phyloP scores from a whole-genome alignment of 2,888 invertebrate species.

The Stenoptilia bipunctidactyla region DNA sequence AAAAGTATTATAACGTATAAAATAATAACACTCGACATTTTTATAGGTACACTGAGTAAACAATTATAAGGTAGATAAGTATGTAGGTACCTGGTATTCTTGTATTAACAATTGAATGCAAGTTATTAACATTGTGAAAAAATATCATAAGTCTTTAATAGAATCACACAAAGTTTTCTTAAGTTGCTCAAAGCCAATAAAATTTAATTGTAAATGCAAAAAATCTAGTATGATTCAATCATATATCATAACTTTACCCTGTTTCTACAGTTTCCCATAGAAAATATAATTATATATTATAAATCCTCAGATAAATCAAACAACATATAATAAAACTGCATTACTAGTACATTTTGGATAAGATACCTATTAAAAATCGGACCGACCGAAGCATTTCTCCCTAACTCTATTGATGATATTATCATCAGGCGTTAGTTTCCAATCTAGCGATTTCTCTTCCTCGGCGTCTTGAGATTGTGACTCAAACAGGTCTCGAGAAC shows the following conservation, averaged over 20 bases:
- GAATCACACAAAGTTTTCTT: too few species aligned
- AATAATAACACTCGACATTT: too few species aligned
- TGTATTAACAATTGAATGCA: too few species aligned
- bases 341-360: conserved; percentile 1
- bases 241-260: conserved; percentile 36
- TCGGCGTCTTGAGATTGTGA: conserved; percentile 46
- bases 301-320: conserved; percentile 1
- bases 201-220: too few species aligned
- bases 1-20: too few species aligned
- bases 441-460: conserved; percentile 28
- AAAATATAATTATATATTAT: conserved; percentile 21
- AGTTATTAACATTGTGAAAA: too few species aligned
- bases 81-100: too few species aligned
- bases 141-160: too few species aligned
- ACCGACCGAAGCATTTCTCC: conserved; percentile 46
- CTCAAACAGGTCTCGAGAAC: conserved; percentile 53
- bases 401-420: conserved; percentile 42
- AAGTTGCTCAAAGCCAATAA: too few species aligned
- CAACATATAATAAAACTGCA: background rate
- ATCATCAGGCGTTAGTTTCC: conserved; percentile 47
- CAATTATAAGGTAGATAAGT: too few species aligned
- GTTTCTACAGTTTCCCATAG: conserved; percentile 40
- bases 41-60: too few species aligned
- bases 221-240: too few species aligned
- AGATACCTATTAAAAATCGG: conserved; percentile 38